A percentile compares a stretch with the other conserved stretches of the same genome.
phyloP scores from a whole-genome alignment of 1,140 invertebrate species.

The Leptinotarsa texana region DNA sequence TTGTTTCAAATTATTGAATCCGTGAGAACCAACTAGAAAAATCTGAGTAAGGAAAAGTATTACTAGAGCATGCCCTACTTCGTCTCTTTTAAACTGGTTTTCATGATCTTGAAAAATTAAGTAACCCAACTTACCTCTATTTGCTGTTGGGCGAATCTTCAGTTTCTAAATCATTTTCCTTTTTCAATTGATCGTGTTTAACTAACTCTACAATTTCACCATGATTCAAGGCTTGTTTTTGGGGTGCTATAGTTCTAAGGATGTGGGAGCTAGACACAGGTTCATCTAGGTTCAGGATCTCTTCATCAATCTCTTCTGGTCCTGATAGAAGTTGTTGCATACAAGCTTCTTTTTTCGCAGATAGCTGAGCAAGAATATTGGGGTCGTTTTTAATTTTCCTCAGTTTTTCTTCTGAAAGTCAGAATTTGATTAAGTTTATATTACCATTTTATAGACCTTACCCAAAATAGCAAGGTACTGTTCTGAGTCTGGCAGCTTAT shows the following conservation, averaged over 20 bases:
- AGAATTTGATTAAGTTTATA: conserved; percentile 15
- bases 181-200: conserved; percentile 57
- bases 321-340: conserved; percentile 55
- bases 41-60: too few species aligned
- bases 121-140: conserved; percentile 1
- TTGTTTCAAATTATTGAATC: too few species aligned
- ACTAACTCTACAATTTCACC: conserved; percentile 59
- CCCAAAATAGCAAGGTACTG: conserved; percentile 54
- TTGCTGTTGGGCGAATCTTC: conserved; percentile 13
- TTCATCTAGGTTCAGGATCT: conserved; percentile 48
- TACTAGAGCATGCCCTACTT: too few species aligned
- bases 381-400: conserved; percentile 56
- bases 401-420: conserved; percentile 57
- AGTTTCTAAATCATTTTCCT: conserved; percentile 28
- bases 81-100: too few species aligned
- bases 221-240: conserved; percentile 56
- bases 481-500: conserved; percentile 53
- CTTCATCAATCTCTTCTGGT: conserved; percentile 35
- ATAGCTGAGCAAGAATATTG: conserved; percentile 56
- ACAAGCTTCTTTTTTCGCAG: conserved; percentile 57
- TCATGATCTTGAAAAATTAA: too few species aligned
- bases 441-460: conserved; percentile 43
- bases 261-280: conserved; percentile 53
- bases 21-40: too few species aligned
- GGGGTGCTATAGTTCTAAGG: conserved; percentile 55